Evolutionary conservation across 2,888 invertebrate species (phyloP).

Genomic region (Aspidiotus rigidus): DNA sequence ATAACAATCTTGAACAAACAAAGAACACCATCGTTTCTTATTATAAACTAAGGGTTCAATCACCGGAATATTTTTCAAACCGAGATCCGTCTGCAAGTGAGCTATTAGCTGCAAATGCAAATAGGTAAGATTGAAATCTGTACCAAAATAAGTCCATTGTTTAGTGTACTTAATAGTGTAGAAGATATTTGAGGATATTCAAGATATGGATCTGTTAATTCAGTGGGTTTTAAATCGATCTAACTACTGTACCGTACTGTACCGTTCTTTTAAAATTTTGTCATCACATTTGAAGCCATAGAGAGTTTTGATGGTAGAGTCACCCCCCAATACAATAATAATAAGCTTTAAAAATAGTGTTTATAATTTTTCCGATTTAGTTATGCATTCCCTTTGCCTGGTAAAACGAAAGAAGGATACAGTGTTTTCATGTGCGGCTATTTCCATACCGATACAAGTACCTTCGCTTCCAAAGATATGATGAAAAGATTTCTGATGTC

Average conservation of each 20-base stretch:
- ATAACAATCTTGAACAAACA: conserved; percentile 12
- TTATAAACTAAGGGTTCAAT: conserved; percentile 22
- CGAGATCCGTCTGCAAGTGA: conserved; percentile 13
- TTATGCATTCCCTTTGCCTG: conserved; percentile 24
- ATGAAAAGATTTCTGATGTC: conserved; percentile 32
- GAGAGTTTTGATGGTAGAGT: too few relatives aligned
- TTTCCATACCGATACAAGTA: conserved; percentile 13
- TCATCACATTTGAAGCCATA: too few relatives aligned
- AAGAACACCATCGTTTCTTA: conserved; percentile 21
- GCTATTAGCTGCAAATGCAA: conserved; percentile 5
- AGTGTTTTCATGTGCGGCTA: conserved; percentile 23
- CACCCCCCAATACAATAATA: too few relatives aligned
- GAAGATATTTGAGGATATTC: not conserved
- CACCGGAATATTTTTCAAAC: conserved; percentile 28
- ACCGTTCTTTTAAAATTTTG: too few relatives aligned
- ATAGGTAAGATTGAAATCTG: too few relatives aligned
- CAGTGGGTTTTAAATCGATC: too few relatives aligned
- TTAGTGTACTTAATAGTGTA: too few relatives aligned
- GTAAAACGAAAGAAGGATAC: conserved; percentile 27
- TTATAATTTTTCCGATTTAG: not conserved
- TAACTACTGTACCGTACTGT: too few relatives aligned
- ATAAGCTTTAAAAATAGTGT: not conserved
- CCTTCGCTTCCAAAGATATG: conserved; percentile 6
- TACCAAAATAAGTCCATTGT: too few relatives aligned
- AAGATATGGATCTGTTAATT: too few relatives aligned